phyloP scores from a whole-genome alignment of 2,113 vertebrate genomes.

The Pongo pygmaeus region DNA sequence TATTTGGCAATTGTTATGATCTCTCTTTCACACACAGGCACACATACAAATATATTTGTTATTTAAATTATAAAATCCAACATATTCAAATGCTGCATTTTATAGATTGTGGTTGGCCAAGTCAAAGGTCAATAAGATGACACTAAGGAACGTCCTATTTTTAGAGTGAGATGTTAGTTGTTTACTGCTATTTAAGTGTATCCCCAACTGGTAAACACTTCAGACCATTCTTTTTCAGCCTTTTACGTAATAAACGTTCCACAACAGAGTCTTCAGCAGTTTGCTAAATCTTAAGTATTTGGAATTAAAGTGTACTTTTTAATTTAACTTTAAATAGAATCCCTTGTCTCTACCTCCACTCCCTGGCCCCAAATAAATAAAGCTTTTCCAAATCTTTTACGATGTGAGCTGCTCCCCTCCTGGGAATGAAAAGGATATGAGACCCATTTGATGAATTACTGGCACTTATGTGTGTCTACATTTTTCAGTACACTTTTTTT shows the following conservation, averaged over 20 bases:
- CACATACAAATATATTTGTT: neutral
- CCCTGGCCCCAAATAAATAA: slow-evolving; percentile 21
- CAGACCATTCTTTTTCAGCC: neutral
- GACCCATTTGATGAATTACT: slow-evolving; percentile 24
- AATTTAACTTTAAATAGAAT: slow-evolving; percentile 45
- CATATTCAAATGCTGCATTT: neutral
- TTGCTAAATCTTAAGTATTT: neutral
- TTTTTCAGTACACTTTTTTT: slow-evolving; percentile 56
- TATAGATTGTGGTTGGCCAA: slow-evolving; percentile 24
- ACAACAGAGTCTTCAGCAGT: neutral
- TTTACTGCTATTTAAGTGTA: neutral
- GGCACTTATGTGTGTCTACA: neutral
- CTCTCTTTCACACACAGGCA: neutral
- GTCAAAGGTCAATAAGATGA: neutral
- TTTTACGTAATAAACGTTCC: slow-evolving; percentile 28
- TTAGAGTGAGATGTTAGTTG: neutral
- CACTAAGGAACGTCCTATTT: neutral
- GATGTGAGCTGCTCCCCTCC: neutral
- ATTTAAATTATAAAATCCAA: slow-evolving; percentile 24
- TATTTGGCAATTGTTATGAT: neutral
- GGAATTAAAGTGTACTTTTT: slow-evolving; percentile 49
- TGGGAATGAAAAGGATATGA: slow-evolving; percentile 26
- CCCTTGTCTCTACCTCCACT: neutral
- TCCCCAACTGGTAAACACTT: neutral
- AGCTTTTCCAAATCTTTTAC: slow-evolving; percentile 33